Conservation (phyloP, 2,797 vertebrate species). For the Aeoliscus strigatus region DNA sequence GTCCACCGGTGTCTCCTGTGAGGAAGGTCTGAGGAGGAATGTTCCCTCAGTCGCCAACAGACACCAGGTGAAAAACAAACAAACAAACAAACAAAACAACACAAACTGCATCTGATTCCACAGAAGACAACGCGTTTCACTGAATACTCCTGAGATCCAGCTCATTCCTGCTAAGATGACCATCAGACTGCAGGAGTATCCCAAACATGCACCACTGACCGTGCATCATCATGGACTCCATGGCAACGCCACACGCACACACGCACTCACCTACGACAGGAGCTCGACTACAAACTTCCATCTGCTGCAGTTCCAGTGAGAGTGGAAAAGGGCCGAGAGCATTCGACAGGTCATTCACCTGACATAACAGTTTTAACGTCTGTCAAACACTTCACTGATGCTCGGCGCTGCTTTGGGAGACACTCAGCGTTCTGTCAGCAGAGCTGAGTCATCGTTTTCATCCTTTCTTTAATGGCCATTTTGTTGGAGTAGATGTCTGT, state of each 20-base stretch:
- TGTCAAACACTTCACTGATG: no score
- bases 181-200: conserved; percentile 63
- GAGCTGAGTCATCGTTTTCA: no score
- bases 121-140: conserved; percentile 55
- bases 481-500: no score
- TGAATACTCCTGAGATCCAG: conserved; percentile 61
- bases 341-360: conserved; percentile 72
- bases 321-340: conserved; percentile 69
- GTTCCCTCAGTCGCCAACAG: conserved; percentile 29
- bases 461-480: no score
- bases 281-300: conserved; percentile 80
- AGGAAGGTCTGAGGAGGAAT: conserved; percentile 46
- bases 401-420: background rate
- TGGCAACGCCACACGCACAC: conserved; percentile 62
- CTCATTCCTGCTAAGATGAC: conserved; percentile 58
- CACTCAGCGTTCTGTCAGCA: background rate
- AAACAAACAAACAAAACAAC: conserved; percentile 30
- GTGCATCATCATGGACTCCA: conserved; percentile 61
- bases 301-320: conserved; percentile 79
- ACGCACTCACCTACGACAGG: conserved; percentile 76
- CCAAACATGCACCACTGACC: conserved; percentile 53
- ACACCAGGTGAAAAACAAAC: no score
- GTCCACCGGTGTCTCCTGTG: conserved; percentile 21
- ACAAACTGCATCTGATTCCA: conserved; percentile 51
- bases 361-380: no score